A percentile compares a stretch with the other conserved stretches of the same genome.
Conservation (phyloP, 2,888 invertebrate species). For the Chrysodeixis includens region DNA sequence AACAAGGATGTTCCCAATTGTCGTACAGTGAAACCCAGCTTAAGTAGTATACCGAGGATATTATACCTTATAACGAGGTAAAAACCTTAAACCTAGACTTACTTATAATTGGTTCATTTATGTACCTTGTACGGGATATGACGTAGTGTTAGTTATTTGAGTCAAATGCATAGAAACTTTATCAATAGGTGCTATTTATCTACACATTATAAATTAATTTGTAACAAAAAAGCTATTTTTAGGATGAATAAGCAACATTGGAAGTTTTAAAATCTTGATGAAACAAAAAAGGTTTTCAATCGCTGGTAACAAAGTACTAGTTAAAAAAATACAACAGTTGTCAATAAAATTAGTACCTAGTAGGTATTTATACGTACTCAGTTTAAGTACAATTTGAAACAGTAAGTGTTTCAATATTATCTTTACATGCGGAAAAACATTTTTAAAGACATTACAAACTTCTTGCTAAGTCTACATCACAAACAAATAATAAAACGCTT, state of each 20-base stretch:
- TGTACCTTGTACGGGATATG: slow-evolving; percentile 60
- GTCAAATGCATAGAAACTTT: slow-evolving; percentile 7
- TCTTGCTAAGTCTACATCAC: not conserved
- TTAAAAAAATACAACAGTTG: no score
- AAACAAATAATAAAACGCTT: not conserved
- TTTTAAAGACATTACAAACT: not conserved
- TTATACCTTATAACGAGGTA: slow-evolving; percentile 16
- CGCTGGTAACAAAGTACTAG: no score
- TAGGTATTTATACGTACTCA: no score
- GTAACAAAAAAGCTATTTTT: not conserved
- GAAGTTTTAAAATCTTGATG: not conserved
- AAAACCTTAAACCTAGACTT: slow-evolving; percentile 41
- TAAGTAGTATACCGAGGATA: slow-evolving; percentile 14
- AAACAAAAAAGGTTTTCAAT: no score
- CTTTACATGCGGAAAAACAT: no score
- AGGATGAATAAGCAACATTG: not conserved
- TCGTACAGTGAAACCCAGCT: not conserved
- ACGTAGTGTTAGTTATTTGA: slow-evolving; percentile 14
- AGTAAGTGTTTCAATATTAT: no score
- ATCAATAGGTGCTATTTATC: not conserved
- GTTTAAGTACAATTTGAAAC: no score
- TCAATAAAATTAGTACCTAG: no score
- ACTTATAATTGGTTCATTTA: slow-evolving; percentile 55
- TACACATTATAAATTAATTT: not conserved
- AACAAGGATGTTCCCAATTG: not conserved